Conservation (phyloP, 2,888 invertebrate genomes). For the Drosophila buzzatii region DNA sequence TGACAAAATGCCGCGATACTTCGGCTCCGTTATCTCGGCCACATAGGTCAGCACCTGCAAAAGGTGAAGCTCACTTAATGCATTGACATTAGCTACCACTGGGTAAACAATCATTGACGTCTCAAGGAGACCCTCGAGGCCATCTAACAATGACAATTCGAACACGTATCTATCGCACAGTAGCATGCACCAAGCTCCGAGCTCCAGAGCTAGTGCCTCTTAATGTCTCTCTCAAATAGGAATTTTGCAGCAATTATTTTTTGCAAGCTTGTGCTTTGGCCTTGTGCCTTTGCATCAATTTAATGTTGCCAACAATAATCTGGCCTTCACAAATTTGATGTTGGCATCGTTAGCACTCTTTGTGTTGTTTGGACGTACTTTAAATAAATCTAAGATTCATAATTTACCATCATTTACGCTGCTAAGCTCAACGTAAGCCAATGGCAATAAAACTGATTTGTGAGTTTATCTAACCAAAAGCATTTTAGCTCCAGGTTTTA, state of each 20-base stretch:
- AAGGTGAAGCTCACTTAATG: constrained; percentile 19
- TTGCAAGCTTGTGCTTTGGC: background rate
- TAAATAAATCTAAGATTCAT: background rate
- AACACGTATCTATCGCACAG: background rate
- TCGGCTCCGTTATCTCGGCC: constrained; percentile 93
- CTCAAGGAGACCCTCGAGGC: constrained; percentile 22
- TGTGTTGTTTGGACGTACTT: background rate
- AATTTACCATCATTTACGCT: background rate
- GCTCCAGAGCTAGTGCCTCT: background rate
- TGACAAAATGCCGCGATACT: constrained; percentile 89
- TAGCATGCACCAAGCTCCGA: background rate
- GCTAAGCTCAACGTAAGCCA: background rate
- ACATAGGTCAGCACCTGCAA: constrained; percentile 91
- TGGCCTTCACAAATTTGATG: background rate
- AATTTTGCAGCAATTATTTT: constrained; percentile 1
- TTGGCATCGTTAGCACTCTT: background rate
- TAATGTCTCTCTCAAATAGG: background rate
- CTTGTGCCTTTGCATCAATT: background rate
- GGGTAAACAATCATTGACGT: constrained; percentile 11
- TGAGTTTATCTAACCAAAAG: no score
- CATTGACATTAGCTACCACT: constrained; percentile 10
- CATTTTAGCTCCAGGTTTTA: background rate
- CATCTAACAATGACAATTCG: constrained; percentile 20
- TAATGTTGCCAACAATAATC: background rate
- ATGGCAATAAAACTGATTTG: no score